Evolutionary conservation across 1,140 invertebrate species (phyloP).

Genomic region (Ganaspis sp.): DNA sequence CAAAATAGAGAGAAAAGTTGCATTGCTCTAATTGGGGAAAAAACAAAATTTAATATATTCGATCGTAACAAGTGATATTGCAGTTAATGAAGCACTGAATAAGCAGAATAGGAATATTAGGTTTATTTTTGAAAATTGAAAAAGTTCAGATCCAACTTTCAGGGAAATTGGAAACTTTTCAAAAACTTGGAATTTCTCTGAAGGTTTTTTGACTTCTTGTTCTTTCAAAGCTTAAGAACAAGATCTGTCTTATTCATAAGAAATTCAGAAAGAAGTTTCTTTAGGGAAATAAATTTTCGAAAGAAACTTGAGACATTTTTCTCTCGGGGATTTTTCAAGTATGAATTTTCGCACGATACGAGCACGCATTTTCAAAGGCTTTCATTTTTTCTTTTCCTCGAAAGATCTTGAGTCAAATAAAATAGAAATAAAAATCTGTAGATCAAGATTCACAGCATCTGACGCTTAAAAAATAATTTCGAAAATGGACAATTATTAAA

Average conservation of each 20-base stretch:
- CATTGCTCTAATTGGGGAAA: too few species aligned
- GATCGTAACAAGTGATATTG: too few species aligned
- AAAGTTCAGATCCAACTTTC: conserved; percentile 12
- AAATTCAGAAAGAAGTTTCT: conserved; percentile 21
- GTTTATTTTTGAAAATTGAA: background rate
- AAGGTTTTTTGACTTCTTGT: conserved; percentile 15
- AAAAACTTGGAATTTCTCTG: background rate
- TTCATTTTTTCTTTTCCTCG: background rate
- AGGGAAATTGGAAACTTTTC: background rate
- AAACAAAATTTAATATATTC: too few species aligned
- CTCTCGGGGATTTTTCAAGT: conserved; percentile 5
- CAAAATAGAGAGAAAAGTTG: too few species aligned
- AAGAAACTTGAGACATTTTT: background rate
- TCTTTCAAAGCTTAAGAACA: background rate
- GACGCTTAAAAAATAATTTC: too few species aligned
- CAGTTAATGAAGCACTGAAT: too few species aligned
- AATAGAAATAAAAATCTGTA: background rate
- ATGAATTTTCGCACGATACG: conserved; percentile 14
- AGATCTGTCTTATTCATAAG: conserved; percentile 13
- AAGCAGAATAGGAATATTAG: too few species aligned
- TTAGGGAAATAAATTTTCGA: conserved; percentile 16
- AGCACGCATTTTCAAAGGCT: background rate
- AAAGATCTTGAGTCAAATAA: background rate
- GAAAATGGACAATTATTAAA: too few species aligned
- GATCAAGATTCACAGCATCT: background rate